Base-by-base conservation (phyloP, 2,113 vertebrate species). In the Tichodroma muraria region DNA sequence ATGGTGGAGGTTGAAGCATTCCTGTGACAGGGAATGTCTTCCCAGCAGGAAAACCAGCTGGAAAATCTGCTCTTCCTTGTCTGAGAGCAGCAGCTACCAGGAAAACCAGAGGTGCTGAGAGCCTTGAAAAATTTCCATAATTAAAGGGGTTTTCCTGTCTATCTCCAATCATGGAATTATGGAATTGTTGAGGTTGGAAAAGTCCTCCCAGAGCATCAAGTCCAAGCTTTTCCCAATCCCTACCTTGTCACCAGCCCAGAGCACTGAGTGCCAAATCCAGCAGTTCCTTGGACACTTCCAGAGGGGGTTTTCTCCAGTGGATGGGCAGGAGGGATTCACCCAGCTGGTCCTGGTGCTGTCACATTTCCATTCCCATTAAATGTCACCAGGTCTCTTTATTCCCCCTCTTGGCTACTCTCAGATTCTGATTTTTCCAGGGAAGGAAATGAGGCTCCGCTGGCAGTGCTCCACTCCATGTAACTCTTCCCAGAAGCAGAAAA, bases 161-260 rank as follows among this genome's bases (percentile, higher is more conserved):
- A 2, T 30, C 30, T 42, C 30, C 35, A 27, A 40, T n/a, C n/a
- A n/a, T n/a, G n/a, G n/a, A n/a, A 28, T 12, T 22, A 3, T 1
- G 37, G 80, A 82, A 52, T 52, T 60, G 7, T 2, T 47, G 40
- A 28, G 40, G 38, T 2, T 33, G 54, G 73, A 45, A 69, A 86
- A 78, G 5, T 10, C 23, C 10, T 20, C n/a, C 38, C 27, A 22
- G 54, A 5, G 4, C 33, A 35, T 4, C 0, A 0, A 53, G 6
- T 33, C 45, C 54, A 13, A 5, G 13, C 21, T 42, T 16, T 11
- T 11, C 25, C n/a, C 3, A 11, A 8, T 12, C 5, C 44, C 37
- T 37, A 22, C 17, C 9, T 31, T 35, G 53, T 40, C n/a, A 6
- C 40, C 40, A 33, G 18, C 49, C n/a, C 50, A 28, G 60, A 31